These are phyloP conservation scores for Acanthornis magna DNA, from an alignment of 2,797 vertebrate species.

Conservation along the genomic window DNA sequence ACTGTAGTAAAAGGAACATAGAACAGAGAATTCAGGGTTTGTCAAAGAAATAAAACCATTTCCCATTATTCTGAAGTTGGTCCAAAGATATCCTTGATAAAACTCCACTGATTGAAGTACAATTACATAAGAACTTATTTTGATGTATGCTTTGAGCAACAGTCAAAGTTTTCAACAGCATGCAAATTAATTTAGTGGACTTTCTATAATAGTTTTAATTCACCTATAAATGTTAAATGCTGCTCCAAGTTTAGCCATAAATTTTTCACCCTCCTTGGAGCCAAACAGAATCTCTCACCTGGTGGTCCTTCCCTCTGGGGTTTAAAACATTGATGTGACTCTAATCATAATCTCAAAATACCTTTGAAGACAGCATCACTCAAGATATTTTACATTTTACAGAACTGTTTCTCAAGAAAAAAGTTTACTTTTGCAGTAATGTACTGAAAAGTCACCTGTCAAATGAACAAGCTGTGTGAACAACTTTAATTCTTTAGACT, in stretches of 20 bases:
- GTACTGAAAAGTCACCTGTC: conserved; percentile 2
- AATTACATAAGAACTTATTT: not conserved
- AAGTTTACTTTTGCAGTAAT: not conserved
- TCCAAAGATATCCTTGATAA: not conserved
- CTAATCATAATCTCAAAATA: conserved; percentile 18
- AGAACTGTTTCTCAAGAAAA: not conserved
- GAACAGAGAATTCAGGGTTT: not conserved
- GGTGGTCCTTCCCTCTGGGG: not conserved
- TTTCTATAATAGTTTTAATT: not conserved
- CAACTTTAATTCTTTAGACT: conserved; percentile 27
- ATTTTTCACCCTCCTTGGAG: not conserved
- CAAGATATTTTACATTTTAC: conserved; percentile 25
- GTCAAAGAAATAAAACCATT: not conserved
- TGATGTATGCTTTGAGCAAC: not conserved
- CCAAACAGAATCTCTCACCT: not conserved
- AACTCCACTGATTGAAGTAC: not conserved
- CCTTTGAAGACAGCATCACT: conserved; percentile 20
- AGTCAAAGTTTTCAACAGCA: not conserved
- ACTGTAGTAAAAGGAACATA: not conserved
- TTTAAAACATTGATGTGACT: not conserved
- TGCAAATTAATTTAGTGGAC: not conserved
- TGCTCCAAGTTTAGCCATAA: not conserved
- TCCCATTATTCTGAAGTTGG: not conserved
- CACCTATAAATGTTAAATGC: not conserved
- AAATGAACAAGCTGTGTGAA: conserved; percentile 13